Evolutionary conservation across 2,113 vertebrate species (phyloP).

Genomic region (Pagrus major): DNA sequence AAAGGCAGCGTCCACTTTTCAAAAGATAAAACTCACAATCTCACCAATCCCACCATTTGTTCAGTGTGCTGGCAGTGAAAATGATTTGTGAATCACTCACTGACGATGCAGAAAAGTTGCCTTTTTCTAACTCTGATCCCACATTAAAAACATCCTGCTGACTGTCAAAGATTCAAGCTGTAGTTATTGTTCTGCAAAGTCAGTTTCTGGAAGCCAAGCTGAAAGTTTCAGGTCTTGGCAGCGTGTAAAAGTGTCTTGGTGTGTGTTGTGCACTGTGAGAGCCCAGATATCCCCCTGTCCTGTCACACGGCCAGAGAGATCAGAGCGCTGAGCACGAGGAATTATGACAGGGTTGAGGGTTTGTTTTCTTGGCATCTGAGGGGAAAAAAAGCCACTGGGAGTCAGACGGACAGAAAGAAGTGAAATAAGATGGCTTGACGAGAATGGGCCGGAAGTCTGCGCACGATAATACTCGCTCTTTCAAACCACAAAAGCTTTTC

Average conservation of each 20-base stretch:
- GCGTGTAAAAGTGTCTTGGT: not conserved
- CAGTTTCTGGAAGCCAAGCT: not conserved
- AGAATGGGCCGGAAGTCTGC: constrained; percentile 62
- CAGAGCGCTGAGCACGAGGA: not conserved
- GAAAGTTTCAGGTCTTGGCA: constrained; percentile 6
- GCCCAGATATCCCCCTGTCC: not conserved
- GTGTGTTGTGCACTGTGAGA: not conserved
- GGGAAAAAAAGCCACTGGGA: constrained; percentile 7
- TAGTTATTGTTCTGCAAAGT: not conserved
- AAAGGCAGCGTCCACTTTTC: not conserved
- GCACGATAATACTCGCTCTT: constrained; percentile 56
- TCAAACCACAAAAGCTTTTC: constrained; percentile 81
- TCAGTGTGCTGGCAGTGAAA: not conserved
- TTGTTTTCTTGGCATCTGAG: constrained; percentile 3
- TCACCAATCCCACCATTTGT: not conserved
- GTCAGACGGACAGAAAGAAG: constrained; percentile 14
- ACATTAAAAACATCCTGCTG: not conserved
- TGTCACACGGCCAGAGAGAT: constrained; percentile 13
- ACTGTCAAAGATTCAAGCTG: not conserved
- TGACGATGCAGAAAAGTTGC: too few relatives aligned
- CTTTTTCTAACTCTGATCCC: too few relatives aligned
- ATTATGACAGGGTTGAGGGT: not conserved
- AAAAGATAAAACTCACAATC: not conserved
- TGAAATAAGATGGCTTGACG: constrained; percentile 9
- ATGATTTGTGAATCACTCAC: not conserved